Evolutionary conservation across 2,888 invertebrate genomes (phyloP).

Genomic region (Sylvicola cinctus): DNA sequence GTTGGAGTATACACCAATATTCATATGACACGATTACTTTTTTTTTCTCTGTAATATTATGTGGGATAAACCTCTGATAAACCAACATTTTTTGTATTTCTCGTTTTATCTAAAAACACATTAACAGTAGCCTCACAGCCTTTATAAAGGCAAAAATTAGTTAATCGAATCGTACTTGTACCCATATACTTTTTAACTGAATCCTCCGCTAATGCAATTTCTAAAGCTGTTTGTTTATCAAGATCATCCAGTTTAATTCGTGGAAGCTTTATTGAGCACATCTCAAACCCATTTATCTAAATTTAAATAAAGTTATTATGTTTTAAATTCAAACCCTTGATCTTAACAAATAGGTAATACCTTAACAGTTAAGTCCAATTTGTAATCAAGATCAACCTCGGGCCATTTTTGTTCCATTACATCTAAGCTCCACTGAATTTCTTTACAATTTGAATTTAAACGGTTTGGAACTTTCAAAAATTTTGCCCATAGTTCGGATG

Average conservation of each 20-base stretch:
- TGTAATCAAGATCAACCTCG: conserved; percentile 43
- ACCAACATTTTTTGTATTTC: too few relatives aligned
- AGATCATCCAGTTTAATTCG: neutral
- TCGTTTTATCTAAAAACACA: too few relatives aligned
- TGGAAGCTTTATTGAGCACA: neutral
- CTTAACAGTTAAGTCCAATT: conserved; percentile 41
- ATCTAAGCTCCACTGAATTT: conserved; percentile 43
- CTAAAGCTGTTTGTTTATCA: too few relatives aligned
- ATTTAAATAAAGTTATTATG: neutral
- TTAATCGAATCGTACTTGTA: too few relatives aligned
- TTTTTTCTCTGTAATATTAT: too few relatives aligned
- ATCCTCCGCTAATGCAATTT: too few relatives aligned
- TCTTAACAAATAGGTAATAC: conserved; percentile 20
- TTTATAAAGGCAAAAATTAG: too few relatives aligned
- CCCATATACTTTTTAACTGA: too few relatives aligned
- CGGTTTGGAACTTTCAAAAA: conserved; percentile 42
- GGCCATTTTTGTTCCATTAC: conserved; percentile 67
- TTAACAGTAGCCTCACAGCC: too few relatives aligned
- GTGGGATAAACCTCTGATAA: too few relatives aligned
- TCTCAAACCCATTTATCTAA: neutral
- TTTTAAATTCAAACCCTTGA: neutral
- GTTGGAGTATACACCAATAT: too few relatives aligned
- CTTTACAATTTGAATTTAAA: conserved; percentile 24
- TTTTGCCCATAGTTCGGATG: conserved; percentile 76
- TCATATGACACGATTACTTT: too few relatives aligned